Conservation (phyloP, 1,140 invertebrate genomes). For the Varroa destructor region DNA sequence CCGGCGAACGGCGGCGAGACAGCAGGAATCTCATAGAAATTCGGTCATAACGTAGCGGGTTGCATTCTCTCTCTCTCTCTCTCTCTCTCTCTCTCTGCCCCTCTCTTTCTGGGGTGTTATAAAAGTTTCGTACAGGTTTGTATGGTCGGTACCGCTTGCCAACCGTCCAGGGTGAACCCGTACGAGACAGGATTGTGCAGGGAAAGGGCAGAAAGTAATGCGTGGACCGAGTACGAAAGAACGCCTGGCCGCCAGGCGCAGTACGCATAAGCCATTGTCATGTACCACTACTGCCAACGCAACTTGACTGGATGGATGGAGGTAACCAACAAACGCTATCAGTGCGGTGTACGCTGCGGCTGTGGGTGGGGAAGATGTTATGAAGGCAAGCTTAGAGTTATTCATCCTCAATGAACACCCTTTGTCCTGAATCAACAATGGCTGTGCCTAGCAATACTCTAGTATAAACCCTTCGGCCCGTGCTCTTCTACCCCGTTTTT, state of each 20-base stretch:
- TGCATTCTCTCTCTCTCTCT: not conserved
- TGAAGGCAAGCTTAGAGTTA: conserved; percentile 25
- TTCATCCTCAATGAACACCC: conserved; percentile 27
- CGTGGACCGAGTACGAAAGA: no score
- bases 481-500: no score
- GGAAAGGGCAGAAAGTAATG: no score
- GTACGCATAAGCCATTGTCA: no score
- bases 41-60: conserved; percentile 21
- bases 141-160: not conserved
- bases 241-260: no score
- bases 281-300: no score
- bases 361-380: conserved; percentile 22
- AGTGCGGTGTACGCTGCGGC: no score
- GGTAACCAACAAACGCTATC: no score
- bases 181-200: no score
- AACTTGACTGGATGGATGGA: no score
- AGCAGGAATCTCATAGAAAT: conserved; percentile 26
- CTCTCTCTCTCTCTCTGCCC: not conserved
- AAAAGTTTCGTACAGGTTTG: conserved; percentile 24
- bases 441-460: not conserved
- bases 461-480: no score
- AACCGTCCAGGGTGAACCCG: no score
- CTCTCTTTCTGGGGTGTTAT: not conserved
- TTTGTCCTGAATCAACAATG: conserved; percentile 28
- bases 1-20: not conserved